Base-by-base conservation (phyloP, 2,888 invertebrate species). In the Microctonus hyperodae region DNA sequence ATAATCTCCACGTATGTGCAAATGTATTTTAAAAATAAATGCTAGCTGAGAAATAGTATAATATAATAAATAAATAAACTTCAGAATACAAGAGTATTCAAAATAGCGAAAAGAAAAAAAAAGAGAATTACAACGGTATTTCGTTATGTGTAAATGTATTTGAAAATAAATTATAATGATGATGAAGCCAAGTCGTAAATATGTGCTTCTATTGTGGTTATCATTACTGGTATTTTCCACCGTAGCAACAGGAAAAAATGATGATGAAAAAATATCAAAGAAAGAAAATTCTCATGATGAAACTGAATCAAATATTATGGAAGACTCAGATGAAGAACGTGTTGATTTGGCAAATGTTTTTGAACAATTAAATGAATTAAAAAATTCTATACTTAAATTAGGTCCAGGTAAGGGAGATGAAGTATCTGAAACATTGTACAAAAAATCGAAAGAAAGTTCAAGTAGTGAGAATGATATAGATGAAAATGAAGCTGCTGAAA, bases 1-100 rank as follows among this genome's bases (percentile, higher is more conserved):
- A 62, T 69, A 69, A 79, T 79, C 78, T 80, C 76, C 78, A 79
- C 79, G 78, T 79, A 78, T 74, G 70, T 72, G 67, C 72, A 68
- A 65, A 70, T 67, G 51, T 70, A 61, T 67, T 67, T 69, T 70
- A 71, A 73, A 68, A 31, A 67, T 60, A 65, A 69, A 67, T 65
- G 55, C 64, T 55, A 50, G 65, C 44, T 33, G 40, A 50, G 61
- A 59, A 72, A 40, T 28, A 58, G 35, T 53, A 35, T 61, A 48
- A 4, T 10, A 20, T 28, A 20, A 48, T 37, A 16, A 23, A 48
- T 13, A 57, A 56, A 50, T 23, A 35, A 62, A 33, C 53, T 31
- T 33, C 7, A 56, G 25, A 53, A 33, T 9, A 16, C 44, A 55
- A 22, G 35, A 58, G 56, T 37, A 10, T 55, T 55, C 55, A 56